A percentile compares a stretch with the other conserved stretches of the same genome.
Conservation (phyloP, 2,797 vertebrate genomes). For the Tapirus indicus region DNA sequence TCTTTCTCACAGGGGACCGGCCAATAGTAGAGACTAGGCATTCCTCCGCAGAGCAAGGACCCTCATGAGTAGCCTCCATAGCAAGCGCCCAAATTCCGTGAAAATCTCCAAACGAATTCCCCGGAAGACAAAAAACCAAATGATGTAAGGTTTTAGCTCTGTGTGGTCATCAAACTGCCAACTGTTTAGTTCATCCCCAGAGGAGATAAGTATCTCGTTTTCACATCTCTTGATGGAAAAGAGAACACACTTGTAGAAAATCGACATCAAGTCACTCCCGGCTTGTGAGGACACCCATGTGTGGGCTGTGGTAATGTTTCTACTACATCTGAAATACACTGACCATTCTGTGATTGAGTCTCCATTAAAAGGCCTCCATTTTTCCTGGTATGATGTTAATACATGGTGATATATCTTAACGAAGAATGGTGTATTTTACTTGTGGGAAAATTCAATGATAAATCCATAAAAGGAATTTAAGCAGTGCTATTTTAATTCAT, state of each 20-base stretch:
- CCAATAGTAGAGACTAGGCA: neutral
- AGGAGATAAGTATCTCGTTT: neutral
- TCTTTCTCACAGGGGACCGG: neutral
- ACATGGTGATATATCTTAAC: neutral
- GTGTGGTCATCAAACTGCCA: neutral
- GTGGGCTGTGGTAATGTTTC: neutral
- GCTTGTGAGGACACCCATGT: neutral
- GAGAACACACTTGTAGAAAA: neutral
- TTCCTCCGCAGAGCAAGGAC: neutral
- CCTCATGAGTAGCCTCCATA: neutral
- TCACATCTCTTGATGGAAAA: slow-evolving; percentile 19
- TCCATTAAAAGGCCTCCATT: neutral
- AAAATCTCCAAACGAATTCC: slow-evolving; percentile 11
- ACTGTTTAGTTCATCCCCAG: neutral
- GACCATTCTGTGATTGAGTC: neutral
- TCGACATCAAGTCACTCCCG: neutral
- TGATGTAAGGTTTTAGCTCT: neutral
- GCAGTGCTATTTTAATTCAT: neutral
- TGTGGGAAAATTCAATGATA: neutral
- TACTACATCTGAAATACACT: neutral
- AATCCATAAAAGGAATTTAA: slow-evolving; percentile 12
- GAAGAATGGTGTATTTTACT: neutral
- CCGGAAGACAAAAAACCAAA: neutral
- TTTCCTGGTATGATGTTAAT: neutral
- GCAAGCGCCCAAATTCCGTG: neutral